A percentile compares a stretch with the other conserved stretches of the same genome.
Evolutionary conservation across 2,113 vertebrate genomes (phyloP).

Genomic region (Mobula birostris): DNA sequence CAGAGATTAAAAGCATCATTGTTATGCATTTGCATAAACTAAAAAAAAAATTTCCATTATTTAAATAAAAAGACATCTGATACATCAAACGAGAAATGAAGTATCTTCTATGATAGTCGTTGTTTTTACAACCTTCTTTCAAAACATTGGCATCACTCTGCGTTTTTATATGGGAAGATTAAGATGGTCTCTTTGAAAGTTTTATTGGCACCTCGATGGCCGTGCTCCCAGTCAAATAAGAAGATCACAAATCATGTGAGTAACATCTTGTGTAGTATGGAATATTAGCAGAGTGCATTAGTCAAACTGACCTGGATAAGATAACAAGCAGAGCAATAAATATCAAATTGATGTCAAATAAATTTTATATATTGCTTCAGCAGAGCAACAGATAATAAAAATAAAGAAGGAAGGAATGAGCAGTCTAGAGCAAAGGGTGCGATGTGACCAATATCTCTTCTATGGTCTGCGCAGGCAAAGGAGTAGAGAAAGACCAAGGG

Average conservation of each 20-base stretch:
- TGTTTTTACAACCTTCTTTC: conserved; percentile 15
- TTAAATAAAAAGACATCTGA: not conserved
- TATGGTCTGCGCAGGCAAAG: not conserved
- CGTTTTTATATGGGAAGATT: not conserved
- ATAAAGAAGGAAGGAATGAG: not conserved
- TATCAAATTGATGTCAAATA: conserved; percentile 27
- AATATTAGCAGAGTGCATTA: conserved; percentile 28
- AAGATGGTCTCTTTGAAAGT: not conserved
- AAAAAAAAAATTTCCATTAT: not conserved
- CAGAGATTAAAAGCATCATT: not conserved
- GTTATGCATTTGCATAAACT: not conserved
- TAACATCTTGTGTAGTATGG: not conserved
- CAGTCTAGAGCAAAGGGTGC: not conserved
- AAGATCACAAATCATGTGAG: conserved; percentile 30
- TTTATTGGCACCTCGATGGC: conserved; percentile 31
- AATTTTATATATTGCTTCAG: conserved; percentile 20
- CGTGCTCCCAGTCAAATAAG: conserved; percentile 17
- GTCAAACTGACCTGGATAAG: conserved; percentile 35
- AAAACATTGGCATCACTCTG: not conserved
- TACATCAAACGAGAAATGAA: not conserved
- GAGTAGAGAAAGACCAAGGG: not conserved
- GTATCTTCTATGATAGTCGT: not conserved
- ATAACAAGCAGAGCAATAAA: conserved; percentile 35
- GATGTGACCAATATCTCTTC: conserved; percentile 10
- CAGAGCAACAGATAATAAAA: conserved; percentile 2